Conservation (phyloP, 2,888 invertebrate species). For the Spisula subtruncata region DNA sequence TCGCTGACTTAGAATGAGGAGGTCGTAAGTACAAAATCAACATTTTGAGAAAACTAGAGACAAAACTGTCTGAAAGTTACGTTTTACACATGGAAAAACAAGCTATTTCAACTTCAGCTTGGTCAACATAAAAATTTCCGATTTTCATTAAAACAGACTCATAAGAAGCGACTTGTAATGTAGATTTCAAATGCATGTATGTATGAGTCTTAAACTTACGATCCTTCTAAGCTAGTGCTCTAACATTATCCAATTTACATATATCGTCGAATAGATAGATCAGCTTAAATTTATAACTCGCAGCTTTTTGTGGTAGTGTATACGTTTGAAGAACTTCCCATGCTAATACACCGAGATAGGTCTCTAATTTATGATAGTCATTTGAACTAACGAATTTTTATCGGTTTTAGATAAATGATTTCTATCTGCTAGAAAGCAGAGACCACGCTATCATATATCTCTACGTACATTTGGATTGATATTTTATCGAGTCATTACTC, state of each 20-base stretch:
- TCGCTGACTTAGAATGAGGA: too few species aligned
- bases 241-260: not conserved
- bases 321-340: not conserved
- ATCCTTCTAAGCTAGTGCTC: too few species aligned
- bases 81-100: too few species aligned
- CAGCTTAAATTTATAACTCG: not conserved
- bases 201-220: too few species aligned
- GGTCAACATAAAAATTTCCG: too few species aligned
- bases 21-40: too few species aligned
- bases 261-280: not conserved
- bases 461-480: not conserved
- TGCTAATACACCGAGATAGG: not conserved
- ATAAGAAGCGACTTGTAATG: too few species aligned
- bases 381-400: conserved; percentile 4
- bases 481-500: conserved; percentile 13
- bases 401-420: not conserved
- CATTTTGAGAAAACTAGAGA: too few species aligned
- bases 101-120: too few species aligned
- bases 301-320: not conserved
- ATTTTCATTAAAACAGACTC: too few species aligned
- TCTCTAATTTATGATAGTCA: not conserved
- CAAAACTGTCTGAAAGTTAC: too few species aligned
- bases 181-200: too few species aligned
- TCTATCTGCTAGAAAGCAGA: not conserved
- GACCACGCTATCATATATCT: not conserved